A percentile compares a stretch with the other conserved stretches of the same genome.
phyloP scores from a whole-genome alignment of 2,113 vertebrate genomes.

The Melanocharis versteri region DNA sequence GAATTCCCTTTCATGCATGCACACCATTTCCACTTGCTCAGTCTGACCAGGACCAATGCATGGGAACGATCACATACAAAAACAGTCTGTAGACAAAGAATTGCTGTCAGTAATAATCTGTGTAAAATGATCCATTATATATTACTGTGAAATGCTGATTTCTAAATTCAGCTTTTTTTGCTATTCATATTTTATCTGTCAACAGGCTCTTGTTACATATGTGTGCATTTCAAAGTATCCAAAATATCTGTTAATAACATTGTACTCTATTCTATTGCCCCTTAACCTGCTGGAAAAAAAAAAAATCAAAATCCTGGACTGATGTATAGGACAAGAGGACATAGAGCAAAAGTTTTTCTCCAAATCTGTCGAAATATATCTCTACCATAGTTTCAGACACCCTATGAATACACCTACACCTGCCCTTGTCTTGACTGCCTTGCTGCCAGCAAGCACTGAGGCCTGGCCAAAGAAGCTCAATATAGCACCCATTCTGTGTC shows the following conservation, averaged over 20 bases:
- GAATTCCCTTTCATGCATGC: not conserved
- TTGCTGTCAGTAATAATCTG: not conserved
- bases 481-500: not conserved
- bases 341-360: not conserved
- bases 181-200: not conserved
- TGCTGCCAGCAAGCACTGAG: not conserved
- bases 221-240: not conserved
- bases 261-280: not conserved
- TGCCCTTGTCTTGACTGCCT: not conserved
- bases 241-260: not conserved
- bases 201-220: not conserved
- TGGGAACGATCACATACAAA: fast-evolving
- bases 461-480: not conserved
- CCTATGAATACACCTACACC: not conserved
- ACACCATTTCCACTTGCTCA: not conserved
- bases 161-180: not conserved
- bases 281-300: not conserved
- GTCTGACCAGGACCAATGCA: not conserved
- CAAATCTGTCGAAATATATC: not conserved
- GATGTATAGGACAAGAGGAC: not conserved
- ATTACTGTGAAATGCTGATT: not conserved
- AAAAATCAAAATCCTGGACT: not conserved
- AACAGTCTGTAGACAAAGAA: not conserved
- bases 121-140: not conserved
- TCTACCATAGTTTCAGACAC: not conserved